Percentiles rank a stretch among this genome's conserved stretches.
Conservation (phyloP, 2,113 vertebrate genomes). For the Rhinoptilus africanus region DNA sequence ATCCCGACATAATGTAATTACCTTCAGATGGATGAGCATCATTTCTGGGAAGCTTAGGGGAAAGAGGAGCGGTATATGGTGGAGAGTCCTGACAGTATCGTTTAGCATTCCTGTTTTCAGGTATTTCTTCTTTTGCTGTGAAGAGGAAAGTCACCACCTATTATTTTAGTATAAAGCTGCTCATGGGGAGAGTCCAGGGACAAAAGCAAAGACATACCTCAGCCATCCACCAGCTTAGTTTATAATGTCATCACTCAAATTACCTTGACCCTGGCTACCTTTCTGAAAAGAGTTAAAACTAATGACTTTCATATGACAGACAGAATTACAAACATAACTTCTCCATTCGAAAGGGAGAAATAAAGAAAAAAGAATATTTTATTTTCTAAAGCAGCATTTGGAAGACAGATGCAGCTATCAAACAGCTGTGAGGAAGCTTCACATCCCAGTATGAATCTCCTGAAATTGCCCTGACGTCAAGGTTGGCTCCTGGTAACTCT, state of each 20-base stretch:
- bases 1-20: constrained; percentile 59
- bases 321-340: neutral
- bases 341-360: neutral
- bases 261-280: neutral
- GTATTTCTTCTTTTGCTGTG: constrained; percentile 84
- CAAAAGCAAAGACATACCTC: neutral
- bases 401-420: neutral
- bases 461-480: neutral
- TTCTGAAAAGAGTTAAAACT: neutral
- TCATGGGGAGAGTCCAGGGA: neutral
- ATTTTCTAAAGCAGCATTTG: neutral
- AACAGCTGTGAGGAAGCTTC: neutral
- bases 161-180: neutral
- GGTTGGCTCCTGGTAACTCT: neutral
- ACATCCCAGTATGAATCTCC: neutral
- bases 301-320: neutral
- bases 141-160: neutral
- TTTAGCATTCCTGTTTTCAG: constrained; percentile 81
- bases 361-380: neutral
- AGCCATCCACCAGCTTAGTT: neutral
- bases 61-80: constrained; percentile 81
- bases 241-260: neutral
- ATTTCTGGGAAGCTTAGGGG: constrained; percentile 84
- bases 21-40: constrained; percentile 87
- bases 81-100: constrained; percentile 81